Percentiles rank a stretch among this genome's conserved stretches.
phyloP scores from a whole-genome alignment of 2,113 vertebrate species.

The Plecturocebus donacophilus region DNA sequence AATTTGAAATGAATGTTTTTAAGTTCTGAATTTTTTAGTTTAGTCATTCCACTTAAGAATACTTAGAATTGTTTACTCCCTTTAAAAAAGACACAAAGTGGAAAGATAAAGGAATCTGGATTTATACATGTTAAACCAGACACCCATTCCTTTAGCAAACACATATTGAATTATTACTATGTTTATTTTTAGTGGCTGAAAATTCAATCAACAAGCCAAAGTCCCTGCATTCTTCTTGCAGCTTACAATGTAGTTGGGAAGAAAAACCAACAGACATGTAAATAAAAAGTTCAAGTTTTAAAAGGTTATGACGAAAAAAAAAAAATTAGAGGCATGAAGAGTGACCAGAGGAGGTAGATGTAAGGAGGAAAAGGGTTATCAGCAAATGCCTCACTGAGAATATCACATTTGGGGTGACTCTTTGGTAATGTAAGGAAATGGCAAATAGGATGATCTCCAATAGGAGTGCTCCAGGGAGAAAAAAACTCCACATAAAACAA shows the following conservation, averaged over 20 bases:
- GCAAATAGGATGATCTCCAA: background rate
- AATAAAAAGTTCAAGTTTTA: background rate
- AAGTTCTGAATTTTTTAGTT: background rate
- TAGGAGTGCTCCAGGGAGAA: background rate
- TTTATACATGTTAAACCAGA: background rate
- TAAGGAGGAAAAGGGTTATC: background rate
- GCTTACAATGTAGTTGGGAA: background rate
- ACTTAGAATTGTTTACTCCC: background rate
- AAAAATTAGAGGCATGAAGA: background rate
- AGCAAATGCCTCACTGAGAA: background rate
- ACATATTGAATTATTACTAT: background rate
- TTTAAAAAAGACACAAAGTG: background rate
- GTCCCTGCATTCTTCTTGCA: background rate
- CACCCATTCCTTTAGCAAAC: background rate
- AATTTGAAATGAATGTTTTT: background rate
- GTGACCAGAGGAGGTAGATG: background rate
- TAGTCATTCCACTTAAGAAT: background rate
- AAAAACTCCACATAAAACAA: background rate
- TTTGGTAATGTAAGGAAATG: background rate
- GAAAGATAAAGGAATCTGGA: background rate
- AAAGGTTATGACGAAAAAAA: background rate
- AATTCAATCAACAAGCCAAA: background rate
- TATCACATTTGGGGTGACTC: background rate
- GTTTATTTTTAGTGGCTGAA: background rate
- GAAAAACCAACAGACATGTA: background rate